Conservation (phyloP, 2,113 vertebrate genomes). For the Leptobrachium ailaonicum region DNA sequence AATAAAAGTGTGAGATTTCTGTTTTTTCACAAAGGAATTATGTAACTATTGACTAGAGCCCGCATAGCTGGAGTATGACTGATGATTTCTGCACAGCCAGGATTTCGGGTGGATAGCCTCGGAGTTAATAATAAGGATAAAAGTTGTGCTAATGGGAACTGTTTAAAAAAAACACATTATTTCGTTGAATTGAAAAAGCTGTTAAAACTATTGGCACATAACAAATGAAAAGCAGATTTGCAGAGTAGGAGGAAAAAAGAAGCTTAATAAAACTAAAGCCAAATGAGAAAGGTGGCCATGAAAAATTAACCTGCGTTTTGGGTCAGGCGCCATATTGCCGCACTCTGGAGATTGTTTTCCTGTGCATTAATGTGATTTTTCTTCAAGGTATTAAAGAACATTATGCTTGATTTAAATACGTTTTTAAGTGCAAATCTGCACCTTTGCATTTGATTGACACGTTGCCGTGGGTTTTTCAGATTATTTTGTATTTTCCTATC, state of each 20-base stretch:
- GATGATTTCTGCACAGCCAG: conserved; percentile 1
- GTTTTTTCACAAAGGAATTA: not conserved
- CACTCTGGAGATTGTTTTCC: conserved; percentile 28
- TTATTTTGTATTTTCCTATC: not conserved
- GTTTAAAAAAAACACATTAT: conserved; percentile 38
- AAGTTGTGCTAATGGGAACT: conserved; percentile 41
- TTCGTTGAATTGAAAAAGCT: conserved; percentile 52
- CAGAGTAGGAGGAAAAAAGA: conserved; percentile 58
- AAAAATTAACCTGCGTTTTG: conserved; percentile 44
- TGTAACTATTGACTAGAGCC: conserved; percentile 4
- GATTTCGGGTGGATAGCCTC: conserved; percentile 17
- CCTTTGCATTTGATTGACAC: conserved; percentile 38
- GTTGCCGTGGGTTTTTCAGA: conserved; percentile 8
- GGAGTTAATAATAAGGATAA: conserved; percentile 33
- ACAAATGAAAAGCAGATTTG: conserved; percentile 56
- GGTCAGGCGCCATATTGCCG: conserved; percentile 36
- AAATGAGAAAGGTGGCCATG: conserved; percentile 51
- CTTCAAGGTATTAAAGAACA: conserved; percentile 9
- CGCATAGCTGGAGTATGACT: conserved; percentile 20
- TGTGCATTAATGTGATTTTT: conserved; percentile 31
- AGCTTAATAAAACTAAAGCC: conserved; percentile 57
- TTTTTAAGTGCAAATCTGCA: conserved; percentile 19
- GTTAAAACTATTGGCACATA: conserved; percentile 62
- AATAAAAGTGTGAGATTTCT: not conserved
- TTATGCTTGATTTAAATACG: conserved; percentile 32